These are phyloP conservation scores for Papilio polytes DNA, from an alignment of 1,140 invertebrate genomes.

Conservation along the genomic window DNA sequence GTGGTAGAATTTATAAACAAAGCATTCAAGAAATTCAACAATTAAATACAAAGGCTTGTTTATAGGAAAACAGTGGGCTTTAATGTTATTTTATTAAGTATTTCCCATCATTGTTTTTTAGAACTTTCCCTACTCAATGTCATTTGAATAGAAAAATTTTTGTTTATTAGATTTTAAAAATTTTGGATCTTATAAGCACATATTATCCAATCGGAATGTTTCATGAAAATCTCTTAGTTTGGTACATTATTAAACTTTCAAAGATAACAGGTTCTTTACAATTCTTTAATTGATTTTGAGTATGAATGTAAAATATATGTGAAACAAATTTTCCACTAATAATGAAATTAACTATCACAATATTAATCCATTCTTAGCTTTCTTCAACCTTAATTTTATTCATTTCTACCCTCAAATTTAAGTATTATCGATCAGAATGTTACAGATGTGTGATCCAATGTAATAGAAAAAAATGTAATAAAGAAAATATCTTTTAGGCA, in stretches of 20 bases:
- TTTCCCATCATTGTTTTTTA: not conserved
- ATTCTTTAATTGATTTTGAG: not conserved
- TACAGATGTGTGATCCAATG: not conserved
- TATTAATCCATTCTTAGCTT: not conserved
- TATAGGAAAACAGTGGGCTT: not conserved
- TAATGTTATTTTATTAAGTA: not conserved
- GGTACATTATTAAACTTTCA: not conserved
- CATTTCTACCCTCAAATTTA: not conserved
- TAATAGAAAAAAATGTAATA: not conserved
- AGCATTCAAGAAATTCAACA: constrained; percentile 12
- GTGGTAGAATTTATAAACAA: constrained; percentile 11
- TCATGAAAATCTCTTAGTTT: not conserved
- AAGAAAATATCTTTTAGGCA: no score
- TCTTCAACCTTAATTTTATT: not conserved
- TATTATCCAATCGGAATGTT: not conserved
- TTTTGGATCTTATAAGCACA: not conserved
- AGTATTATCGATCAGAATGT: not conserved
- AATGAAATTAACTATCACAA: not conserved
- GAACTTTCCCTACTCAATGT: not conserved
- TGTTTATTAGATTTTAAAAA: not conserved
- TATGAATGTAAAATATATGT: not conserved
- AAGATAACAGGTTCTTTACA: not conserved
- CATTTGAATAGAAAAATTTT: no score
- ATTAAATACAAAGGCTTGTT: not conserved
- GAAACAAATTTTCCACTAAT: not conserved